Evolutionary conservation across 2,888 invertebrate species (phyloP).

Genomic region (Apotomis turbidana): DNA sequence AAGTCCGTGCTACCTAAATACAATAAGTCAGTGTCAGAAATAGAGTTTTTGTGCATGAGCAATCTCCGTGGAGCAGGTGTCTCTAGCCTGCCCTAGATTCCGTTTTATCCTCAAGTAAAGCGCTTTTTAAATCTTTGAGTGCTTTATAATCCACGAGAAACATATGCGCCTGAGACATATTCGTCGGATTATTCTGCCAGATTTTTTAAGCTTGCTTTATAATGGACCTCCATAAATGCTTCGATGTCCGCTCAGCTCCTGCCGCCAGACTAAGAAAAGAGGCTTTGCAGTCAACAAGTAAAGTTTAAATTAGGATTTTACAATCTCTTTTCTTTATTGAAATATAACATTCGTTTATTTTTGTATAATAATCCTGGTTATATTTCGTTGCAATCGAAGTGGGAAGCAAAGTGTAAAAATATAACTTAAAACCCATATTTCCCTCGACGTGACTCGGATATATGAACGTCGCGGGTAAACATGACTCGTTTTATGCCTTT

Average conservation of each 20-base stretch:
- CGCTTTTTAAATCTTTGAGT: slow-evolving; percentile 1
- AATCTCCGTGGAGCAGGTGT: slow-evolving; percentile 17
- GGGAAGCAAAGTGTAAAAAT: too few relatives aligned
- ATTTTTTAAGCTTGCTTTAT: slow-evolving; percentile 3
- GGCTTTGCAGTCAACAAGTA: slow-evolving; percentile 15
- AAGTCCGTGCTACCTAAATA: background rate
- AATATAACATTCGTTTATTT: too few relatives aligned
- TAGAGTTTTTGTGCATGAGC: slow-evolving; percentile 20
- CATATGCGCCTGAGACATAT: background rate
- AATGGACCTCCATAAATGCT: background rate
- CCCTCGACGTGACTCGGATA: too few relatives aligned
- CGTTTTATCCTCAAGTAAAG: slow-evolving; percentile 1
- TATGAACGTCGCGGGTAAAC: too few relatives aligned
- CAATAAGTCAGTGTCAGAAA: slow-evolving; percentile 6
- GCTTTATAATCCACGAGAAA: slow-evolving; percentile 1
- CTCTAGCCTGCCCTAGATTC: slow-evolving; percentile 2
- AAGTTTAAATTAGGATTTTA: slow-evolving; percentile 3
- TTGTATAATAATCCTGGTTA: too few relatives aligned
- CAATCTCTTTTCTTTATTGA: too few relatives aligned
- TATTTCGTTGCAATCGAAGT: too few relatives aligned
- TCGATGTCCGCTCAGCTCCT: slow-evolving; percentile 8
- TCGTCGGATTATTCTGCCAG: slow-evolving; percentile 1
- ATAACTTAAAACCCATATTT: too few relatives aligned
- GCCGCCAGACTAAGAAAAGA: slow-evolving; percentile 21
- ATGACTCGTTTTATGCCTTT: too few relatives aligned